Base-by-base conservation (phyloP, 2,888 invertebrate genomes). In the Nemoura dubitans region DNA sequence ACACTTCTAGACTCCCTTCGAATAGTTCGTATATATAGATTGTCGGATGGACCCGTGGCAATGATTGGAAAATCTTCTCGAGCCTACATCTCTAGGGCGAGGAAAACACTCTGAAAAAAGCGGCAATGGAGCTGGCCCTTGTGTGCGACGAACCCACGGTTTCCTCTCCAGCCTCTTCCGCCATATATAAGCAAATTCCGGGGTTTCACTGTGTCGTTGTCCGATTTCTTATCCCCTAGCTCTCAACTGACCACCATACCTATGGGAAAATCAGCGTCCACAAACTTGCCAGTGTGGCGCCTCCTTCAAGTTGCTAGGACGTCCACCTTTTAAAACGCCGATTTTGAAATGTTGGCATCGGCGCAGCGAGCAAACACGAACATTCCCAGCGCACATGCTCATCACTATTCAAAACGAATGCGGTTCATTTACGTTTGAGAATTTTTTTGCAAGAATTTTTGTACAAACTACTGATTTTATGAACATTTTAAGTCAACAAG, bases 401-500 rank as follows among this genome's bases (percentile, higher is more conserved):
- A 78, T 78, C 21, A 59, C 21, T 59, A 59, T 59, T 59, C 59
- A 59, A 59, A 59, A 59, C 59, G 59, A 59, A 59, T 59, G 59
- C 14, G 59, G 59, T 59, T 59, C 59, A 59, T 59, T 59, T 59
- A 59, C 59, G 59, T 59, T 59, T 21, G 59, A 59, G 59, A 59
- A 36, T 59, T 59, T 59, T 59, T 59, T 59, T 59, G 59, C 59
- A 59, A 59, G 59, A 59, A 21, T 59, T 16, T 59, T 59, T 59
- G 59, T 59, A 21, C 21, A 59, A 59, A 21, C 59, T 59, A 10
- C 59, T 59, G 59, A 59, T 59, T 59, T 36, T 59, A 59, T 59
- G 14, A 59, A 59, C 59, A 59, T 59, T 59, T 59, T 16, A 59
- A 59, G 59, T 59, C 59, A 59, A 59, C 59, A 59, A 59, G 59